Base-by-base conservation (phyloP, 2,888 invertebrate genomes). In the Drosophila affinis region DNA sequence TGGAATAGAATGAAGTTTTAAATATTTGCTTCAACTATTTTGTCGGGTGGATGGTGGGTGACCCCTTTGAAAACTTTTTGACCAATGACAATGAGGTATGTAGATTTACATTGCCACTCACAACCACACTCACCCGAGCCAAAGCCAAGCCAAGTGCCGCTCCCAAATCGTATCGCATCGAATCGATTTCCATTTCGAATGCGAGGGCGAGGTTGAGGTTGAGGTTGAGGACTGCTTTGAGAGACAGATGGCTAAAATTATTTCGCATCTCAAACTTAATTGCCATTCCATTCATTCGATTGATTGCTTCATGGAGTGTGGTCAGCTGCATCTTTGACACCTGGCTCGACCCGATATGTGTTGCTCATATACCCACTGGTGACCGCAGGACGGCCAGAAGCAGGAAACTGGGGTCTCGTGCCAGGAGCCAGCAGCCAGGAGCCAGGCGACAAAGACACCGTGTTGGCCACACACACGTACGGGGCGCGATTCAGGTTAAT, bases 21-120 rank as follows among this genome's bases (percentile, higher is more conserved):
- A 24, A 49, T 49, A 65, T 65, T 64, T 65, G 53, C 53, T 48
- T 21, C 24, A 65, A 64, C 48, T 65, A 54, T 64, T 48, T 64
- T 10, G 39, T n/a, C 29, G 29, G 2, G 21, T 29, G 2, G 29
- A 29, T 9, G 60, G 27, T 18, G 18, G 18, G 18, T 18, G 18
- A 18, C 18, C 21, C 21, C 65, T 65, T 65, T 32, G 47, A 49
- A 32, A 54, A 12, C 14, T 60, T 60, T 44, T 12, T 34, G 34
- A 34, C 34, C 34, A 34, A 34, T 14, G 34, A 34, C 34, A 34
- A 34, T 12, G 34, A 12, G 32, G 32, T 29, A 29, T 7, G 29
- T 29, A 29, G 29, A 9, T 29, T 29, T 9, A 7, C 29, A 9
- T 29, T 29, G 29, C 29, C 29, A 9, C 29, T 29, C 29, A 3